Conservation (phyloP, 2,113 vertebrate species). For the Cnemophilus loriae region DNA sequence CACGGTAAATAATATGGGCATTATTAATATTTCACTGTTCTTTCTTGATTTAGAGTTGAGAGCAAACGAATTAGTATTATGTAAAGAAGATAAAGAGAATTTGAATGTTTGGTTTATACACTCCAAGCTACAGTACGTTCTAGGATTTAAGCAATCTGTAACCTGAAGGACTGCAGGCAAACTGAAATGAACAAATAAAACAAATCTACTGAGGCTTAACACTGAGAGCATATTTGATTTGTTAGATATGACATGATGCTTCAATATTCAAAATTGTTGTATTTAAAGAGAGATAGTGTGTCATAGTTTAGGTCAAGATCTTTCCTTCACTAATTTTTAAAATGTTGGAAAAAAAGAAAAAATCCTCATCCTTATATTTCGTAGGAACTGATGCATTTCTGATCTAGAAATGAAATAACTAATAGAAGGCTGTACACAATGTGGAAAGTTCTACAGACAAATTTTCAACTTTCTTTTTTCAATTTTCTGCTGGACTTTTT, state of each 20-base stretch:
- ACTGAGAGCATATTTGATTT: background rate
- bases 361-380: background rate
- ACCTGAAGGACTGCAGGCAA: background rate
- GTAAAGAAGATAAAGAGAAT: slow-evolving; percentile 14
- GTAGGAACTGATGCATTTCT: background rate
- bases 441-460: background rate
- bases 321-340: background rate
- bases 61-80: slow-evolving; percentile 27
- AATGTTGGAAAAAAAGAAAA: background rate
- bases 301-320: background rate
- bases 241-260: background rate
- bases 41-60: background rate
- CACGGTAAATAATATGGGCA: background rate
- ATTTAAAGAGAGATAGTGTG: background rate
- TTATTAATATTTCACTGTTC: slow-evolving; percentile 12
- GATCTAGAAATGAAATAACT: background rate
- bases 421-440: background rate
- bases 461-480: background rate
- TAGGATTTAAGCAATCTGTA: background rate
- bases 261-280: background rate
- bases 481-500: background rate
- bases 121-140: background rate
- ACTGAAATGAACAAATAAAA: background rate
- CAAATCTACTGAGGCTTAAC: background rate
- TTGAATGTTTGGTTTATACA: background rate